Percentiles rank a stretch among this genome's conserved stretches.
phyloP scores from a whole-genome alignment of 2,888 invertebrate species.

The Spilarctia lutea region DNA sequence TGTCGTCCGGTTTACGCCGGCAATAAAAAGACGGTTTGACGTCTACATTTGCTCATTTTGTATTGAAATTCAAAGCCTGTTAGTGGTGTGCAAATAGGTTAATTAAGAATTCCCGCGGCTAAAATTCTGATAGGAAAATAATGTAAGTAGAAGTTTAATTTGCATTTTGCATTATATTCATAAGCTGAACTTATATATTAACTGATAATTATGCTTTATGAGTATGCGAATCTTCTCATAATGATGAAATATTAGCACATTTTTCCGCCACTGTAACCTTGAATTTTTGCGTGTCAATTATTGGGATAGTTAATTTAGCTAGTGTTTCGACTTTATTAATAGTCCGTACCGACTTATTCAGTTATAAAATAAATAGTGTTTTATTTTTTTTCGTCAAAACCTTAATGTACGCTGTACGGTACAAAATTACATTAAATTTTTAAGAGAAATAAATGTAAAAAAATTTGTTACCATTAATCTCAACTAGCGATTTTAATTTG shows the following conservation, averaged over 20 bases:
- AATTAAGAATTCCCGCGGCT: slow-evolving; percentile 41
- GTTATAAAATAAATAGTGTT: background rate
- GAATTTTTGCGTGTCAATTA: slow-evolving; percentile 52
- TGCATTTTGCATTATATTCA: slow-evolving; percentile 6
- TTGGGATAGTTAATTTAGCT: slow-evolving; percentile 13
- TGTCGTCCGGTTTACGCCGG: slow-evolving; percentile 26
- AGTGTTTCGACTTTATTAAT: slow-evolving; percentile 2
- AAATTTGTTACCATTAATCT: background rate
- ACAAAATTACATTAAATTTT: background rate
- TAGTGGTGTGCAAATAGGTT: slow-evolving; percentile 47
- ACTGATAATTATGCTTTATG: background rate
- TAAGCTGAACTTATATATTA: background rate
- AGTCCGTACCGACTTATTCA: background rate
- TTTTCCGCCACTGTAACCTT: slow-evolving; percentile 56
- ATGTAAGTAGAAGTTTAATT: slow-evolving; percentile 40
- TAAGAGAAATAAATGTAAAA: no score
- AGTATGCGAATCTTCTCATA: background rate
- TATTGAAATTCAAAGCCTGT: slow-evolving; percentile 38
- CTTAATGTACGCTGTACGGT: background rate
- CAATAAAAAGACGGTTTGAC: slow-evolving; percentile 44
- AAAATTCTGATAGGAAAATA: slow-evolving; percentile 36
- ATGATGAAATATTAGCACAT: slow-evolving; percentile 50
- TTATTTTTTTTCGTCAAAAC: background rate
- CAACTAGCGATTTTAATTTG: background rate
- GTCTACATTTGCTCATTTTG: slow-evolving; percentile 49